Base-by-base conservation (phyloP, 2,888 invertebrate genomes). In the Meliscaeva auricollis region DNA sequence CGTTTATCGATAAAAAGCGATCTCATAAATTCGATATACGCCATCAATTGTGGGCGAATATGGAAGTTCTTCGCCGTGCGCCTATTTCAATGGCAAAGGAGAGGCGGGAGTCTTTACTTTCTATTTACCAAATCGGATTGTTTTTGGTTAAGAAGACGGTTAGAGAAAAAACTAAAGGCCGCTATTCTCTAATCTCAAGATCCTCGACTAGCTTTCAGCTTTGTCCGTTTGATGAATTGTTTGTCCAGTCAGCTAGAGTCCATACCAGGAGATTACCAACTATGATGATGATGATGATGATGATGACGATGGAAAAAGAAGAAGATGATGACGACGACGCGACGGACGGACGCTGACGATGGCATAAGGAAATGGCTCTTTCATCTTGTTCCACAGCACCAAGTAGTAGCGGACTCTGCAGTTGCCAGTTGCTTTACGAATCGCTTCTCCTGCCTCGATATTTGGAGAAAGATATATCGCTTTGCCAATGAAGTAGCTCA, bases 1-100 rank as follows among this genome's bases (percentile, higher is more conserved):
- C 85, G 81, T 85, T 85, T 85, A 81, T 85, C 81, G 85, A 85
- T 85, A 81, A 81, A 81, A 62, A 64, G 81, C 76, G 85, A 85
- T 85, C 85, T 77, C 81, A 85, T 85, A 85, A 85, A 85, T 85
- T 85, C 81, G 76, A 81, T 81, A 80, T 81, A 77, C 80, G 73
- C 85, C 81, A 85, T 85, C 73, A 85, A 85, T 81, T 85, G 85
- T 85, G 81, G 85, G 85, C 81, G 85, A 80, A 76, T 76, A 81
- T 81, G 85, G 72, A 75, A 73, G 62, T 76, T 72, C 54, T 52
- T 54, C 72, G 70, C 66, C 72, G 46, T 58, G 35, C 41, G 52
- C 48, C 17, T 35, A n/a, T 13, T 26, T 11, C 11, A 3, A 17
- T 46, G 44, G 38, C 11, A 48, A 11, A 20, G 50, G 13, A 15